Base-by-base conservation (phyloP, 1,140 invertebrate genomes). In the Rhizoglyphus robini region DNA sequence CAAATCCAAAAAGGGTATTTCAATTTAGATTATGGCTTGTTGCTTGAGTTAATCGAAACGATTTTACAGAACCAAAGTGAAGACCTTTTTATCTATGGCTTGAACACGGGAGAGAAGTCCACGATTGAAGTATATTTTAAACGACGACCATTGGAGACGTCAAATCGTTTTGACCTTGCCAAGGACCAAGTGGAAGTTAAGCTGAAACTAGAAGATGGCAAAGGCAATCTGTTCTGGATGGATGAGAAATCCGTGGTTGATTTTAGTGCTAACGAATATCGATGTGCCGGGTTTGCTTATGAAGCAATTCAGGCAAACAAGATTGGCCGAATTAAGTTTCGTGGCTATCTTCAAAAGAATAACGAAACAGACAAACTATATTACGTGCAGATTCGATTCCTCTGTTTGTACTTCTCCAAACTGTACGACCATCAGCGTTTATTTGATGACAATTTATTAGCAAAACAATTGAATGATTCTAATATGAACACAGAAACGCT, bases 251-350 rank as follows among this genome's bases (percentile, higher is more conserved):
- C 3, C 5, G 32, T 57, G 13, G 61, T 63, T 11, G 61, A 63
- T 11, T 63, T 5, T 49, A 58, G 36, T 23, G 4, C 20, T 23
- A 46, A 5, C 30, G 61, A 63, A 23, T 63, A 63, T 30, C 3
- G 32, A 41, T 18, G n/a, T 3, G 15, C 36, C 13, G 61, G 61
- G 8, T 23, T 63, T 23, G 18, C 13, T 18, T 36, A 51, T 54
- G 32, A 63, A 49, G n/a, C 25, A 8, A n/a, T 63, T n/a, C 30
- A 54, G 23, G 20, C 61, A 3, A 36, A 36, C 23, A 32, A 63
- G 36, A 63, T 13, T 20, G 30, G 36, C 15, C 20, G 61, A 46
- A 47, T 63, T 23, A 63, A 63, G 34, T 63, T 63, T 31, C 15
- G 13, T 8, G 61, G 61, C 20, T 63, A 57, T 31, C 36, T 63